phyloP scores from a whole-genome alignment of 2,888 invertebrate species.

The Meloe dianella region DNA sequence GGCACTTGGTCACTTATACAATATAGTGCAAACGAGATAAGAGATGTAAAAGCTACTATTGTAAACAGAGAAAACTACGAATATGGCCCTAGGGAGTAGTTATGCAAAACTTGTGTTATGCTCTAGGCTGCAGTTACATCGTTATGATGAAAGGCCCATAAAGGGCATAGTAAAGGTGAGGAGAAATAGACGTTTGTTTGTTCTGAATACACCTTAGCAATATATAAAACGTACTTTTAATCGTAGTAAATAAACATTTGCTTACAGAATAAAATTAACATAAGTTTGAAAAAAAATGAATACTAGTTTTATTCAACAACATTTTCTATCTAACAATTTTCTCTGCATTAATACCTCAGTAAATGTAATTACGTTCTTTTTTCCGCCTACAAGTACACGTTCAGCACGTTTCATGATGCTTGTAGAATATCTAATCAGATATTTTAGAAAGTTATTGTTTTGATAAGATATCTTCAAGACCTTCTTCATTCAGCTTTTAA shows the following conservation, averaged over 20 bases:
- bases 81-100: conserved; percentile 58
- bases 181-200: conserved; percentile 16
- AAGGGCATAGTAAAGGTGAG: conserved; percentile 45
- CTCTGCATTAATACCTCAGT: conserved; percentile 25
- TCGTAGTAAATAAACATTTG: not conserved
- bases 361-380: conserved; percentile 46
- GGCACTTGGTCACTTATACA: conserved; percentile 24
- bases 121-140: conserved; percentile 49
- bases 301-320: conserved; percentile 17
- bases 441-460: conserved; percentile 37
- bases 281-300: conserved; percentile 8
- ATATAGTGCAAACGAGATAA: conserved; percentile 41
- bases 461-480: not conserved
- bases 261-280: not conserved
- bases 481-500: not conserved
- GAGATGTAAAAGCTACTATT: conserved; percentile 42
- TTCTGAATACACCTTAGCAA: not conserved
- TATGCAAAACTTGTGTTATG: conserved; percentile 58
- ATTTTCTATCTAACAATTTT: conserved; percentile 20
- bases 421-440: conserved; percentile 47
- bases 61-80: conserved; percentile 44
- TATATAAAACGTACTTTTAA: conserved; percentile 5
- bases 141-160: conserved; percentile 55
- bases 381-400: conserved; percentile 25
- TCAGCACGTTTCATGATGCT: conserved; percentile 37